Evolutionary conservation across 2,888 invertebrate species (phyloP).

Genomic region (Notodonta ziczac): DNA sequence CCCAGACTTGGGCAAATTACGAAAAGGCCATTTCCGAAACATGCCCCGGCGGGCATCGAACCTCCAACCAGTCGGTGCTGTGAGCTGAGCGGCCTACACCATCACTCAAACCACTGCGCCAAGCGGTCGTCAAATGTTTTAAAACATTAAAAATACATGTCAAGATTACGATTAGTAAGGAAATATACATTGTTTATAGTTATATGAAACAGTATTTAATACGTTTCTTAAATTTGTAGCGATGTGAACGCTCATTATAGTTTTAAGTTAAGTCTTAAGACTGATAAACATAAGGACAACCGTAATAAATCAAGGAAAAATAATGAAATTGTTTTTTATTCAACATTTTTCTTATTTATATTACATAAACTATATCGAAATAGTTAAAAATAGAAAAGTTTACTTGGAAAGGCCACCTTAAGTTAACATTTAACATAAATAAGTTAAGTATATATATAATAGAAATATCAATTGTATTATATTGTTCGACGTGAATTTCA

Average conservation of each 20-base stretch:
- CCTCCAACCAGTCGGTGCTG: too few relatives aligned
- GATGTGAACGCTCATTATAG: neutral
- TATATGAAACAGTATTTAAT: too few relatives aligned
- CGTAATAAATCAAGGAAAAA: slow-evolving; percentile 20
- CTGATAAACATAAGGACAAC: slow-evolving; percentile 3
- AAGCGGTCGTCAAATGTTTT: too few relatives aligned
- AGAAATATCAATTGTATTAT: neutral
- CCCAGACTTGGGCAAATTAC: too few relatives aligned
- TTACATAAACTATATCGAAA: slow-evolving; percentile 79
- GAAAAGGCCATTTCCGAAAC: too few relatives aligned
- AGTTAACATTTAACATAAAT: slow-evolving; percentile 36
- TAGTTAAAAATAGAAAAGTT: slow-evolving; percentile 75
- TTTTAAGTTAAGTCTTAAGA: slow-evolving; percentile 1
- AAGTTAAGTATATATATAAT: neutral
- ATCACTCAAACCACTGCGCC: too few relatives aligned
- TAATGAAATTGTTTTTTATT: slow-evolving; percentile 47
- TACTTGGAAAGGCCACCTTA: slow-evolving; percentile 82
- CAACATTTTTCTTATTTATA: slow-evolving; percentile 56
- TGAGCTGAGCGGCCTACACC: too few relatives aligned
- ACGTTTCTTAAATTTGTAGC: too few relatives aligned
- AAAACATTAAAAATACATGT: too few relatives aligned
- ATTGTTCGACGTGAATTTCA: neutral
- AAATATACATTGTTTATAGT: too few relatives aligned
- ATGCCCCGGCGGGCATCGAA: too few relatives aligned
- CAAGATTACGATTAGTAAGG: too few relatives aligned